A percentile compares a stretch with the other conserved stretches of the same genome.
phyloP scores from a whole-genome alignment of 1,140 invertebrate genomes.

The Papilio polytes region DNA sequence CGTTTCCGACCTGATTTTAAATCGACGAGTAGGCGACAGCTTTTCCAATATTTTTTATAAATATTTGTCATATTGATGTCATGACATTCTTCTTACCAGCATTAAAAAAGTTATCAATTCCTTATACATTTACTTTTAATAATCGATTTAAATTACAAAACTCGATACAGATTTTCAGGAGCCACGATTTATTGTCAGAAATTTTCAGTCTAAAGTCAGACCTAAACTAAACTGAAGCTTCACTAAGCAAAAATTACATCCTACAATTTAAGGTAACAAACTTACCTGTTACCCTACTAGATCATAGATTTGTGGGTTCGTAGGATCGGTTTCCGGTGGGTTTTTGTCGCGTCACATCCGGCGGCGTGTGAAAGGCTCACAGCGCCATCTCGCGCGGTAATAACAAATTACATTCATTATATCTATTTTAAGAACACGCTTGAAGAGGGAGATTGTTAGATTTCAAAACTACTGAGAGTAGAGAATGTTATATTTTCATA shows the following conservation, averaged over 20 bases:
- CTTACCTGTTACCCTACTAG: slow-evolving; percentile 20
- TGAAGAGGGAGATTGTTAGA: slow-evolving; percentile 6
- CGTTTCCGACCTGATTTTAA: background rate
- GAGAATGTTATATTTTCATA: background rate
- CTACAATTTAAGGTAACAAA: background rate
- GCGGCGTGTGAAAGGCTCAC: slow-evolving; percentile 33
- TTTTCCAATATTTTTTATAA: slow-evolving; percentile 3
- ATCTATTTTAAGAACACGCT: slow-evolving; percentile 28
- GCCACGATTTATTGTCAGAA: background rate
- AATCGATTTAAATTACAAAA: no score
- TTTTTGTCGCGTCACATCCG: slow-evolving; percentile 30
- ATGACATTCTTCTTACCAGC: background rate
- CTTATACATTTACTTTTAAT: no score
- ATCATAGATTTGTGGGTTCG: background rate
- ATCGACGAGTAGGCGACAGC: background rate
- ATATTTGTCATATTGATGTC: background rate
- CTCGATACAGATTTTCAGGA: no score
- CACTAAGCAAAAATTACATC: background rate
- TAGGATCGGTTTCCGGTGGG: slow-evolving; percentile 3
- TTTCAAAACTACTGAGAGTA: background rate
- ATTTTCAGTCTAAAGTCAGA: background rate
- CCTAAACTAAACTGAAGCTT: background rate
- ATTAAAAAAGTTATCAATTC: background rate
- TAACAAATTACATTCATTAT: slow-evolving; percentile 28
- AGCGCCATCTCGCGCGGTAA: slow-evolving; percentile 3